Evolutionary conservation across 2,797 vertebrate species (phyloP).

Genomic region (Pseudotriccus pelzelni): DNA sequence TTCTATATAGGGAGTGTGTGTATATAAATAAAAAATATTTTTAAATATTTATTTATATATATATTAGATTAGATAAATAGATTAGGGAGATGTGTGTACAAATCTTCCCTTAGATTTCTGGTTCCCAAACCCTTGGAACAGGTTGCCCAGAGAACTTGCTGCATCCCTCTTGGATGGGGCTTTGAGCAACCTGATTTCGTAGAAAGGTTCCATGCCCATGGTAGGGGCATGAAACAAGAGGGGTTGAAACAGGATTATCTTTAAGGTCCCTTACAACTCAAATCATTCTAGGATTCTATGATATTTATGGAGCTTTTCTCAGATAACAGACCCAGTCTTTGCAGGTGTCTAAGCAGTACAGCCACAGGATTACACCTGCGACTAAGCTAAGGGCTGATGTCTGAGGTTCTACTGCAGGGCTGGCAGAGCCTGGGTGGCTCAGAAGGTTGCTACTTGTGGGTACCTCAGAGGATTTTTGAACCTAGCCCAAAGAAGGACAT

Average conservation of each 20-base stretch:
- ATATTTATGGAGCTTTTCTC: neutral
- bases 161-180: neutral
- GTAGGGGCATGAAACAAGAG: neutral
- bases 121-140: neutral
- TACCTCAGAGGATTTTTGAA: neutral
- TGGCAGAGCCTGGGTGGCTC: neutral
- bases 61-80: no score
- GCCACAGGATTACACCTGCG: neutral
- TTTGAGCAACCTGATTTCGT: neutral
- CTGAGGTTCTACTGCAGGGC: neutral
- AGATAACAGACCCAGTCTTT: neutral
- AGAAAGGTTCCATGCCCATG: neutral
- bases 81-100: neutral
- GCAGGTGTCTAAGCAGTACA: neutral
- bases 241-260: neutral
- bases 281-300: neutral
- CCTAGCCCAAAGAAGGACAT: neutral
- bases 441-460: neutral
- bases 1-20: neutral
- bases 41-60: no score
- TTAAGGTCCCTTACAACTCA: neutral
- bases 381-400: neutral
- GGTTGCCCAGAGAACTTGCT: neutral
- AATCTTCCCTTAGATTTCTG: neutral
- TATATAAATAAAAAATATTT: no score